phyloP scores from a whole-genome alignment of 2,888 invertebrate genomes.

The Caenorhabditis sp. region DNA sequence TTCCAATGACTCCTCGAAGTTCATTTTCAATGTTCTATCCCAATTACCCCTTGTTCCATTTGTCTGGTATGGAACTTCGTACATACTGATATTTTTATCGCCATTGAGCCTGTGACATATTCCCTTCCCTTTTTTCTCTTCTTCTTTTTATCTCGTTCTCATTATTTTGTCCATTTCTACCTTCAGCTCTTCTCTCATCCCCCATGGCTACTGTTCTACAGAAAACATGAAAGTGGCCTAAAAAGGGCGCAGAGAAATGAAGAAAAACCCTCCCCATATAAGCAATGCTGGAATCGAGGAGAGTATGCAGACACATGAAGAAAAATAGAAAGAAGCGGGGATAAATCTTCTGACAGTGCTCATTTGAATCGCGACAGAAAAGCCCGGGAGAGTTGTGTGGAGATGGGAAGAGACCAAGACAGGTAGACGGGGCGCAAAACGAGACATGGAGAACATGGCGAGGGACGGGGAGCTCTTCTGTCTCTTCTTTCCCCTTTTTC shows the following conservation, averaged over 20 bases:
- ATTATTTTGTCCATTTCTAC: neutral
- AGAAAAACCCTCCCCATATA: neutral
- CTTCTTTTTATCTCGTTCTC: neutral
- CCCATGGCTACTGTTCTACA: conserved; percentile 8
- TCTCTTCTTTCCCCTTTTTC: conserved; percentile 11
- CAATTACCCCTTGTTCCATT: no score
- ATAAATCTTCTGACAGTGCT: conserved; percentile 44
- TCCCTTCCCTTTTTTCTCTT: neutral
- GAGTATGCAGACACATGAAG: neutral
- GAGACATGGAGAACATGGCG: neutral
- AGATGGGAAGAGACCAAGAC: neutral
- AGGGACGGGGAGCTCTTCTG: neutral
- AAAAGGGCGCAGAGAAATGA: neutral
- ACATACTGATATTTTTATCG: no score
- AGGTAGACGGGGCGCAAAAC: neutral
- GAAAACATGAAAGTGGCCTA: neutral
- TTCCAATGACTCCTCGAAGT: no score
- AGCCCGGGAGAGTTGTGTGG: neutral
- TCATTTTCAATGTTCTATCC: no score
- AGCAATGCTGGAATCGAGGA: neutral
- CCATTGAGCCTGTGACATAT: no score
- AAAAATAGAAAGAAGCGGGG: neutral
- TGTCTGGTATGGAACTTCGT: no score
- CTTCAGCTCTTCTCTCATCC: neutral
- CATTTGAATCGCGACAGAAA: conserved; percentile 4